Percentiles rank a stretch among this genome's conserved stretches.
Evolutionary conservation across 2,797 vertebrate species (phyloP).

Genomic region (Phoebastria nigripes): DNA sequence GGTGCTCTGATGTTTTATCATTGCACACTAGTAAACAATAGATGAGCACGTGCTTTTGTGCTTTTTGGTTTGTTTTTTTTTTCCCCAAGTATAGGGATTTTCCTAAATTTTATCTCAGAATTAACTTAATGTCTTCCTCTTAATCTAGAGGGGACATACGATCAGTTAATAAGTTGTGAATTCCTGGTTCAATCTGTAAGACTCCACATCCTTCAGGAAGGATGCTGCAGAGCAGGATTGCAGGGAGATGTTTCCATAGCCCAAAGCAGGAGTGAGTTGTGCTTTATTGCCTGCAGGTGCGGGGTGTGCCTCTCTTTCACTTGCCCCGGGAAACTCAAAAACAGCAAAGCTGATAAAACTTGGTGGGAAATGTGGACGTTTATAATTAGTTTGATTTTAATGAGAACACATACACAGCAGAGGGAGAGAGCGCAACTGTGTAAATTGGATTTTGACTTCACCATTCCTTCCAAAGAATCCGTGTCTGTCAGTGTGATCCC

Average conservation of each 20-base stretch:
- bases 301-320: not conserved
- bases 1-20: not conserved
- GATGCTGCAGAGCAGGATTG: not conserved
- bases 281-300: not conserved
- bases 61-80: too few relatives aligned
- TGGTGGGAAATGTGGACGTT: not conserved
- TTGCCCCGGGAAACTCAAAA: not conserved
- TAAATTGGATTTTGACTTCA: not conserved
- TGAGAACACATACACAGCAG: not conserved
- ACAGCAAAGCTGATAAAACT: not conserved
- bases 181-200: not conserved
- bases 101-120: not conserved
- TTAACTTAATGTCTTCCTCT: not conserved
- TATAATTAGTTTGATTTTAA: not conserved
- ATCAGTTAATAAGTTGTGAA: not conserved
- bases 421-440: not conserved
- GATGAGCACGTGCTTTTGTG: not conserved
- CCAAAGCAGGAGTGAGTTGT: not conserved
- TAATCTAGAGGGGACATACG: not conserved
- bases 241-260: not conserved
- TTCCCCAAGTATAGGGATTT: not conserved
- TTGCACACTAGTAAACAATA: not conserved
- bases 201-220: not conserved
- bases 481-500: not conserved
- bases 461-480: not conserved